phyloP scores from a whole-genome alignment of 2,113 vertebrate genomes.

The Poeciliopsis occidentalis region DNA sequence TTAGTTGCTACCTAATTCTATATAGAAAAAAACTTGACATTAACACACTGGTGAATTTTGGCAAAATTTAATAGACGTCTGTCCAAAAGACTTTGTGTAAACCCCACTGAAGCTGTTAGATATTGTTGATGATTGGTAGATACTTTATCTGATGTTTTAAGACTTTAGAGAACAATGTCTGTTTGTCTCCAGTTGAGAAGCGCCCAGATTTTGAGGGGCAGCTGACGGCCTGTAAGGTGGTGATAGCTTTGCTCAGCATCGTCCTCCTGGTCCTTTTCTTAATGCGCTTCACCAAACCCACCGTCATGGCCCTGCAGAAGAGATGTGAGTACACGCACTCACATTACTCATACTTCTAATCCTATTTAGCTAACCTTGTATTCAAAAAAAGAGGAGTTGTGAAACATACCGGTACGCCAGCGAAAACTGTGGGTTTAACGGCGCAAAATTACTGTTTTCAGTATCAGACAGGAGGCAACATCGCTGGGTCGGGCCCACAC shows the following conservation, averaged over 20 bases:
- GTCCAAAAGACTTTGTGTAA: background rate
- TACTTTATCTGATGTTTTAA: background rate
- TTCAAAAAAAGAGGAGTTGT: too few relatives aligned
- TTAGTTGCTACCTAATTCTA: too few relatives aligned
- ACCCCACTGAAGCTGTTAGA: background rate
- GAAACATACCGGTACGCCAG: too few relatives aligned
- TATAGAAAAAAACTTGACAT: too few relatives aligned
- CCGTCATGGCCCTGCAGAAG: slow-evolving; percentile 62
- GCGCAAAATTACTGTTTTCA: slow-evolving; percentile 40
- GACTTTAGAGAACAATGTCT: background rate
- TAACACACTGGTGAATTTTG: background rate
- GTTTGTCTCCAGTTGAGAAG: slow-evolving; percentile 1
- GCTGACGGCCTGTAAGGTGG: slow-evolving; percentile 63
- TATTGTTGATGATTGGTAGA: background rate
- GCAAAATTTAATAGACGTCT: background rate
- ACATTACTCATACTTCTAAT: slow-evolving; percentile 4
- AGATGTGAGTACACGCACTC: slow-evolving; percentile 65
- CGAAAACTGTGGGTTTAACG: background rate
- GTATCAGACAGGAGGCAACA: slow-evolving; percentile 72
- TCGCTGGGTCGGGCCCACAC: slow-evolving; percentile 80
- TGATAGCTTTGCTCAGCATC: slow-evolving; percentile 60
- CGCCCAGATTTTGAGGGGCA: slow-evolving; percentile 7
- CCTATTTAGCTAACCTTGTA: background rate
- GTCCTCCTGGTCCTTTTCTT: slow-evolving; percentile 63
- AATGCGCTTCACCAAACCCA: slow-evolving; percentile 61